Evolutionary conservation across 2,797 vertebrate genomes (phyloP), one percentile per base, ranked within the genome.

Genomic region (Labeo calbasu): DNA sequence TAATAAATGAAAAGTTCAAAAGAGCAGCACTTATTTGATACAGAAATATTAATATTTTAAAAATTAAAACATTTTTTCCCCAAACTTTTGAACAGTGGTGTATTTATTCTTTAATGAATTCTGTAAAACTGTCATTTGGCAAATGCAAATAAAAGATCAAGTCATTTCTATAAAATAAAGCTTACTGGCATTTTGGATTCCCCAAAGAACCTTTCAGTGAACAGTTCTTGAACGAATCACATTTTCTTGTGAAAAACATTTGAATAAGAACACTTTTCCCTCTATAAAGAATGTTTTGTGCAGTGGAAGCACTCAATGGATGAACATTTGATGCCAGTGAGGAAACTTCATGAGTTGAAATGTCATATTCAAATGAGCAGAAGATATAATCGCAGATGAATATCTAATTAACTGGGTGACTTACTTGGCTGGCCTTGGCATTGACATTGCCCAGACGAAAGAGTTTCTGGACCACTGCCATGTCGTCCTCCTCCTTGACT

Each of bases 351-450:
- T 25, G n/a, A 43, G 14, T 50, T 13, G 14, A 65, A 65, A 65
- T 50, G 76, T 50, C 59, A 61, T 61, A 25, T 61, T 77, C 9
- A 63, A 63, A 78, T 19, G 12, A 32, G 43, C 15, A 63, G 17
- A 46, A 2, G 61, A 79, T 36, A 68, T 43, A 77, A 59, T 72
- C 10, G 65, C 3, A 51, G 32, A 83, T 32, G 19, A 70, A 79
- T 48, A 68, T 57, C 28, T 69, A 28, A 59, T 25, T 21, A 40
- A 71, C 59, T 36, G 57, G 15, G 28, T 15, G 40, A 88, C 94
- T 75, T 85, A 94, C 98, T 96, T 99, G 97, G 91, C 96, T 98
- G 79, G 98, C 97, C 84, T 97, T 98, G 88, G 97, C 96, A 0
- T 99, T 99, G 89, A 99, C 96, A 0, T 97, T 96, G 11, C 97